Evolutionary conservation across 2,113 vertebrate genomes (phyloP), one percentile per base, ranked within the genome.

Genomic region (Hepsetus odoe): DNA sequence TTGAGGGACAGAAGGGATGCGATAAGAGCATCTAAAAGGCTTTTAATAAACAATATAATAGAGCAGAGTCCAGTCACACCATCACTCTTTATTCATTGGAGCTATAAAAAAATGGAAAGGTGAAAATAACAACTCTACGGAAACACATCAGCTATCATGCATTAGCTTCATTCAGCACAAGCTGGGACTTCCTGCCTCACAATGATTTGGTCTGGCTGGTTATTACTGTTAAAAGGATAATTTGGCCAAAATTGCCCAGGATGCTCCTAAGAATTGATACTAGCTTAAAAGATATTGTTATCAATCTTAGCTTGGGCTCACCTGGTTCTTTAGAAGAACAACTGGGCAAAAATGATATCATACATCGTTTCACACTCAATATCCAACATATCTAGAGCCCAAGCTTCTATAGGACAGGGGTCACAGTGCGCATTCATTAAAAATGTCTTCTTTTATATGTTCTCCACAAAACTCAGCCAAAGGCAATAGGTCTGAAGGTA

Each of bases 21-120:
- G 81, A 77, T 83, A 84, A 72, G 84, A 75, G 82, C 78, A 76
- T 85, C 82, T 61, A 83, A 86, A 84, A 83, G 74, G 68, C 82
- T 86, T 85, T 87, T 81, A 84, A 77, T 85, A 81, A 86, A 88
- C 84, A 87, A 74, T 83, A 33, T 86, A 78, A 88, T 87, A 80
- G 76, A 83, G 83, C 65, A 40, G 62, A 85, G 77, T 69, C 75
- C n/a, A 62, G 72, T 79, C 76, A 64, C 59, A 72, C 82, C 82
- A 78, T 72, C 44, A 5, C 56, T 82, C 81, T 85, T 87, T 51
- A 86, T 89, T 81, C 53, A 30, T 61, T 28, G 13, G n/a, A 20
- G 59, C 55, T 72, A 67, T 75, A 51, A 68, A 83, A 80, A 51
- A 83, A 46, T 18, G 33, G 59, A 76, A 59, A 65, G 74, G 33